Evolutionary conservation across 2,113 vertebrate species (phyloP).

Genomic region (Callocephalon fimbriatum): DNA sequence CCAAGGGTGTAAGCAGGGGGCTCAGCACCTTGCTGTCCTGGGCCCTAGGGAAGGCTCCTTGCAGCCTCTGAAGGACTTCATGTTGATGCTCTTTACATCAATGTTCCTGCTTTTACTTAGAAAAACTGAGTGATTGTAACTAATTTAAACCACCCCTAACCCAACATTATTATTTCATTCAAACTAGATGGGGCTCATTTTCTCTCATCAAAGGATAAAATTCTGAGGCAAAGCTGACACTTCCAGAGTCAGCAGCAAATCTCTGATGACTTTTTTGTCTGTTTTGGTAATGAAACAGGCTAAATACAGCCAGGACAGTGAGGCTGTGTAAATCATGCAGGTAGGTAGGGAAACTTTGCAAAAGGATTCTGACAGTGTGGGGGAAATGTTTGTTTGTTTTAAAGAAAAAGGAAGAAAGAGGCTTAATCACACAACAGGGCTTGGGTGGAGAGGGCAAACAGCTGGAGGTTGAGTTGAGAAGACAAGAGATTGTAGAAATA

Average conservation of each 20-base stretch:
- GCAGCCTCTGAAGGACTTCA: neutral
- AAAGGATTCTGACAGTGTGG: neutral
- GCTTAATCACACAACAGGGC: neutral
- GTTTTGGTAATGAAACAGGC: neutral
- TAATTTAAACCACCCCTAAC: neutral
- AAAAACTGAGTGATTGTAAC: neutral
- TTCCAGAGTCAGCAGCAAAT: neutral
- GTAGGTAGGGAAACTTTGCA: neutral
- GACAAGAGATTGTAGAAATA: neutral
- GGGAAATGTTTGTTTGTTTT: neutral
- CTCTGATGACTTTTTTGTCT: neutral
- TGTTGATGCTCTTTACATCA: neutral
- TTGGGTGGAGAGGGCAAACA: neutral
- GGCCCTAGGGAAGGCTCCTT: neutral
- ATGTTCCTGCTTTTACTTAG: neutral
- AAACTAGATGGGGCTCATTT: neutral
- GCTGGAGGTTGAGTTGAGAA: neutral
- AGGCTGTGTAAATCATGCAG: neutral
- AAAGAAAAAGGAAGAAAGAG: neutral
- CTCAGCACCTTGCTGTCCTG: neutral
- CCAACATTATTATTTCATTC: neutral
- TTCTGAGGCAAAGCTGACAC: neutral
- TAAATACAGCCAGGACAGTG: neutral
- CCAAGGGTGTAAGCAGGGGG: neutral
- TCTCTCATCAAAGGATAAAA: neutral